phyloP scores from a whole-genome alignment of 2,888 invertebrate genomes.

The Sesia apiformis region DNA sequence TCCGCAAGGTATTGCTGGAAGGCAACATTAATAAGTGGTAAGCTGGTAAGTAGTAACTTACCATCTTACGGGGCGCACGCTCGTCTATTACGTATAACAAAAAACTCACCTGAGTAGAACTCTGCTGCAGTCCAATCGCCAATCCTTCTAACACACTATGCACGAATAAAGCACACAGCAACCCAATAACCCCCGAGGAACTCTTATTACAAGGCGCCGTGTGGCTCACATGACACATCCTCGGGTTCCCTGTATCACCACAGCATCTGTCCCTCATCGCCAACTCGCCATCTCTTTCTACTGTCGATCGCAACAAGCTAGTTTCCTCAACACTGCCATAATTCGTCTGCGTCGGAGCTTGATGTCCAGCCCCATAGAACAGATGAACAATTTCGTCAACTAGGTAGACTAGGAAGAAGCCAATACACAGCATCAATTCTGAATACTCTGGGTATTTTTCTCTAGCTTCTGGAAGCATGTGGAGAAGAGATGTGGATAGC shows the following conservation, averaged over 20 bases:
- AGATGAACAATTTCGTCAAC: slow-evolving; percentile 83
- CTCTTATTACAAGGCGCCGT: slow-evolving; percentile 77
- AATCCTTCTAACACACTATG: slow-evolving; percentile 88
- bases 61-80: too few relatives aligned
- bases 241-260: slow-evolving; percentile 45
- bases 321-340: slow-evolving; percentile 42
- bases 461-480: slow-evolving; percentile 87
- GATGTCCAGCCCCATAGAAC: slow-evolving; percentile 60
- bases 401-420: slow-evolving; percentile 82
- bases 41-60: too few relatives aligned
- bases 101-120: slow-evolving; percentile 71
- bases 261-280: slow-evolving; percentile 28
- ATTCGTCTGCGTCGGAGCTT: slow-evolving; percentile 8
- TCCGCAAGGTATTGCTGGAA: too few relatives aligned
- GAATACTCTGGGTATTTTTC: slow-evolving; percentile 73
- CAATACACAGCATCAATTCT: slow-evolving; percentile 78
- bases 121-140: slow-evolving; percentile 84
- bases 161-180: slow-evolving; percentile 82
- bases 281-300: slow-evolving; percentile 39
- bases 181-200: slow-evolving; percentile 77
- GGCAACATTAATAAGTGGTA: too few relatives aligned
- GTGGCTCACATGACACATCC: slow-evolving; percentile 79
- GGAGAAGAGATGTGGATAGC: slow-evolving; percentile 83
- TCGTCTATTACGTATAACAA: too few relatives aligned
- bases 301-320: slow-evolving; percentile 22